Conservation (phyloP, 2,888 invertebrate species). For the Cantharis flavilabris region DNA sequence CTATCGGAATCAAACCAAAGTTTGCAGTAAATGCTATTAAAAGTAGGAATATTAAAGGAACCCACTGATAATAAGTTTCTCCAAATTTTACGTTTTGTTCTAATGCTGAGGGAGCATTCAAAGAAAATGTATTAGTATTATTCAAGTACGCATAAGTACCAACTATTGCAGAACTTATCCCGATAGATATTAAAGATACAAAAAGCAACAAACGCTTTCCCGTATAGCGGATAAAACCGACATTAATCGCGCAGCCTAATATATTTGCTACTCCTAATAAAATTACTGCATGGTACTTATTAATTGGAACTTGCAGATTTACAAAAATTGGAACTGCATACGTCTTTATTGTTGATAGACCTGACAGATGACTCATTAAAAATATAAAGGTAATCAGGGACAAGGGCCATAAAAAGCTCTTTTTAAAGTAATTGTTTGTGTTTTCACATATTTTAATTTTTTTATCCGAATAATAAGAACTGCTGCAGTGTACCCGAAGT, state of each 20-base stretch:
- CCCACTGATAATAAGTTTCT: constrained; percentile 59
- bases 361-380: constrained; percentile 76
- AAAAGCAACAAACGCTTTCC: constrained; percentile 74
- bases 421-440: constrained; percentile 46
- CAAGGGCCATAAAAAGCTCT: constrained; percentile 70
- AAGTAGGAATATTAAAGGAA: constrained; percentile 71
- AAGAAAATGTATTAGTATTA: not conserved
- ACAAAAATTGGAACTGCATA: constrained; percentile 77
- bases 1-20: constrained; percentile 65
- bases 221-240: constrained; percentile 68
- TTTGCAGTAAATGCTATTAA: constrained; percentile 69
- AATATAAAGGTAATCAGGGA: constrained; percentile 68
- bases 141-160: not conserved
- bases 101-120: not conserved
- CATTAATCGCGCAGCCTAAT: constrained; percentile 67
- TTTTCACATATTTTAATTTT: not conserved
- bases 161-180: too few relatives aligned
- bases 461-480: not conserved
- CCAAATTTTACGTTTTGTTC: not conserved
- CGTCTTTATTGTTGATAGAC: constrained; percentile 73
- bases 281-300: constrained; percentile 76
- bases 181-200: constrained; percentile 61
- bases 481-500: not conserved
- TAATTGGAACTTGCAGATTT: constrained; percentile 71
- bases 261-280: constrained; percentile 73